Percentiles rank a stretch among this genome's conserved stretches.
phyloP scores from a whole-genome alignment of 2,888 invertebrate genomes.

The Ditula angustiorana region DNA sequence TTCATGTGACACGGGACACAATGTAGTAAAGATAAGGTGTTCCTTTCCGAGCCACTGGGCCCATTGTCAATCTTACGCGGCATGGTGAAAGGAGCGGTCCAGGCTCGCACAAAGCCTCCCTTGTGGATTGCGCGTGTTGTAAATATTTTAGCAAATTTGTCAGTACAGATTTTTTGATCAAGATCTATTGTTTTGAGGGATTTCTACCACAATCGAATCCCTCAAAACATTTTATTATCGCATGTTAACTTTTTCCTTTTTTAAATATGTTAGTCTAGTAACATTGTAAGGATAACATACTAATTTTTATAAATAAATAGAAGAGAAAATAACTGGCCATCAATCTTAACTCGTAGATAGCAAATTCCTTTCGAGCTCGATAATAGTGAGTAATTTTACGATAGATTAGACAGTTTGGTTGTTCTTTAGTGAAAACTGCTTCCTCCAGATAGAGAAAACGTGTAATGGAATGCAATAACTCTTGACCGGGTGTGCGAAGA shows the following conservation, averaged over 20 bases:
- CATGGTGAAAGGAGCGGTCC: constrained; percentile 68
- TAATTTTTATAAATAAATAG: background rate
- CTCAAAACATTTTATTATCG: too few relatives aligned
- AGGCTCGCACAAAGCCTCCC: constrained; percentile 57
- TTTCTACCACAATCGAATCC: too few relatives aligned
- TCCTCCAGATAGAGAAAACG: constrained; percentile 84
- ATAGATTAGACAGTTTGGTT: constrained; percentile 82
- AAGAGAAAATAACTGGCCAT: constrained; percentile 3
- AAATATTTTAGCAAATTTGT: constrained; percentile 32
- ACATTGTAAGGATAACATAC: background rate
- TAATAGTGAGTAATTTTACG: constrained; percentile 38
- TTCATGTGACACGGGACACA: constrained; percentile 80
- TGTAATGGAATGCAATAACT: constrained; percentile 86
- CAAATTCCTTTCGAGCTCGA: constrained; percentile 7
- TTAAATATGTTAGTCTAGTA: too few relatives aligned
- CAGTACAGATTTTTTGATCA: constrained; percentile 22
- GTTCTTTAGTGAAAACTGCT: constrained; percentile 83
- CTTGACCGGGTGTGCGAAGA: constrained; percentile 86
- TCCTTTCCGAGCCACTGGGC: constrained; percentile 79
- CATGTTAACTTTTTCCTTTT: too few relatives aligned
- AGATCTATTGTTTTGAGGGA: constrained; percentile 1
- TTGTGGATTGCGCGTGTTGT: constrained; percentile 17
- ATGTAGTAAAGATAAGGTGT: constrained; percentile 81
- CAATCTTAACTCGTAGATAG: constrained; percentile 19
- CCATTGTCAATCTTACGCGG: constrained; percentile 79